Conservation (phyloP, 2,797 vertebrate species). For the Masticophis lateralis region DNA sequence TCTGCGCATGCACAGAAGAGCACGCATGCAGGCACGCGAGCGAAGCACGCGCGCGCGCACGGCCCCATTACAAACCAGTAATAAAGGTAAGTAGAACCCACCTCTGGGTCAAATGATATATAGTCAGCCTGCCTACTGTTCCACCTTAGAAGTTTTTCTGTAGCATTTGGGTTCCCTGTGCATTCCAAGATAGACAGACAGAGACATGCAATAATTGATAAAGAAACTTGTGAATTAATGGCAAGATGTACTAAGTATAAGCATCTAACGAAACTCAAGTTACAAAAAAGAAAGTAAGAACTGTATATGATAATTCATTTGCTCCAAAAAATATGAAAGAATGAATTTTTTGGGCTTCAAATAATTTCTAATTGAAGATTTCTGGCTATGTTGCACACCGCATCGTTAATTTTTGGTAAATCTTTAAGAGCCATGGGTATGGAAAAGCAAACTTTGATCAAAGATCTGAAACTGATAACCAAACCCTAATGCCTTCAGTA, state of each 20-base stretch:
- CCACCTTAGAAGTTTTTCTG: background rate
- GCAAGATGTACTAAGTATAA: background rate
- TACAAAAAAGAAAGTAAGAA: background rate
- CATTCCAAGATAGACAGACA: background rate
- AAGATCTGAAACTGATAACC: conserved; percentile 34
- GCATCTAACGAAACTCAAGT: background rate
- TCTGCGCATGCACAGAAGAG: too few relatives aligned
- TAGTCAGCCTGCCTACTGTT: background rate
- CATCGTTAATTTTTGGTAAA: conserved; percentile 33
- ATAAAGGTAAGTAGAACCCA: too few relatives aligned
- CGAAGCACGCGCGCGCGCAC: too few relatives aligned
- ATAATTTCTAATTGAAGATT: conserved; percentile 43
- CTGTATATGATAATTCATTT: background rate
- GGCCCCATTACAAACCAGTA: too few relatives aligned
- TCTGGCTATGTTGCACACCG: conserved; percentile 22
- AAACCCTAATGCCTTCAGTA: conserved; percentile 11
- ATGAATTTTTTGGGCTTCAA: conserved; percentile 20
- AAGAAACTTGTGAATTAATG: background rate
- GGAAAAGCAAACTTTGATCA: conserved; percentile 26
- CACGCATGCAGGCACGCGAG: too few relatives aligned
- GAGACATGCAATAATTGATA: background rate
- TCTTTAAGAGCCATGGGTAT: conserved; percentile 30
- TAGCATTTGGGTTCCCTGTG: background rate
- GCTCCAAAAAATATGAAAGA: background rate
- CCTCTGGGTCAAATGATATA: background rate